Base-by-base conservation (phyloP, 1,140 invertebrate genomes). In the Bombus pascuorum region DNA sequence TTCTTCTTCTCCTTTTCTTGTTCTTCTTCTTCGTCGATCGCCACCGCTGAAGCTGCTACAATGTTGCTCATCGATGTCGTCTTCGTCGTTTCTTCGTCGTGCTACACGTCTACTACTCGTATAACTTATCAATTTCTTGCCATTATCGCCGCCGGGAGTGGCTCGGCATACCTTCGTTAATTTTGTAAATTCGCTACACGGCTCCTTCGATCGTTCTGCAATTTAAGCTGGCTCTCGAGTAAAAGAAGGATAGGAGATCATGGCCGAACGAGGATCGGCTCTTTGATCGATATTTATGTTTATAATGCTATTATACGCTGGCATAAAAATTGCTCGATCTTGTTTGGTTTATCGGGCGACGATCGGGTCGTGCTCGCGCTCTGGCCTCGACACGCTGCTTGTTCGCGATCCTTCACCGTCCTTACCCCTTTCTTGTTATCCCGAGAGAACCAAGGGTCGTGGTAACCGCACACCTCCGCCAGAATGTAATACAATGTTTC, bases 41-140 rank as follows among this genome's bases (percentile, higher is more conserved):
- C 32, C n/a, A 18, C 10, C 53, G 22, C 37, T 32, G 3, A 42
- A 32, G 42, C 18, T 18, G 72, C 4, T 37, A 34, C 25, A 57
- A 75, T 22, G 32, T 13, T 25, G 53, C 42, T 76, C 53, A 37
- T 83, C 39, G 47, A 28, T 75, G 42, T 28, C 37, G 28, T 34
- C 62, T 70, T 82, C 47, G 57, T 53, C 77, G 68, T 88, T 68
- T 83, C 85, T 74, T 72, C 72, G 57, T 66, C 57, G 73, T 13
- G 34, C 34, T 57, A 47, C 79, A 78, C 84, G 47, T 81, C 39
- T 37, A 37, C 72, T 65, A 59, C 75, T 59, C 66, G 75, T 85
- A 65, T 87, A 87, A 87, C 86, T 89, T 89, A 89, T 89, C 86
- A 81, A 89, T 81, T 87, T 81, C 75, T 89, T 85, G 62, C 70